phyloP scores from a whole-genome alignment of 92 coral and sea anemone species.

The Umimayanthus kanabou region DNA sequence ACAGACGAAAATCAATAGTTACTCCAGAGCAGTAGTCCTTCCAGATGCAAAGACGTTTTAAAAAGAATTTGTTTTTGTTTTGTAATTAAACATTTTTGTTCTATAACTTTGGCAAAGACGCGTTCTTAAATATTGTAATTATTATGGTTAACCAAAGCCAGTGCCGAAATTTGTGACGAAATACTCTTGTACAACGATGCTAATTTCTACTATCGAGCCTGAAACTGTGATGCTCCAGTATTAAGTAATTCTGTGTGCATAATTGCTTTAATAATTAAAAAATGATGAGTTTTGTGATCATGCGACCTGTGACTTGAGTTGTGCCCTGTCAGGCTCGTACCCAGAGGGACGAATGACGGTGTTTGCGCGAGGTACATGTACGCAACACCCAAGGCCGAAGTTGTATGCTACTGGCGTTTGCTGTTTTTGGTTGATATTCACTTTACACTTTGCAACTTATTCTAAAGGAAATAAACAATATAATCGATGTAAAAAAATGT shows the following conservation, averaged over 20 bases:
- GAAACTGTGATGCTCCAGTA: background rate
- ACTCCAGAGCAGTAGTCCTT: conserved; percentile 17
- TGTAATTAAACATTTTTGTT: background rate
- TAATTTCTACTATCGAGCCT: background rate
- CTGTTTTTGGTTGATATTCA: too few species aligned
- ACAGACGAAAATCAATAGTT: background rate
- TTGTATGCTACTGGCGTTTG: too few species aligned
- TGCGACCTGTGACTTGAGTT: background rate
- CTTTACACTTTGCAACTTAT: too few species aligned
- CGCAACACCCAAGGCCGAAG: too few species aligned
- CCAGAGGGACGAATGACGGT: too few species aligned
- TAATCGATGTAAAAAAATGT: too few species aligned
- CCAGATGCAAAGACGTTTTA: conserved; percentile 13
- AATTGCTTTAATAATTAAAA: background rate
- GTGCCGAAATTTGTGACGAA: too few species aligned
- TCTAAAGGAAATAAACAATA: too few species aligned
- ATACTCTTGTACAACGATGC: background rate
- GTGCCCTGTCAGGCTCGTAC: background rate
- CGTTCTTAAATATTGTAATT: background rate
- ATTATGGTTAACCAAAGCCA: background rate
- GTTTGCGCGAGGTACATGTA: too few species aligned
- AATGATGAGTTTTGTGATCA: background rate
- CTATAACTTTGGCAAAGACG: conserved; percentile 9
- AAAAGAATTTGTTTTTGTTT: background rate
- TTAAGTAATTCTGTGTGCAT: conserved; percentile 3